Base-by-base conservation (phyloP, 2,888 invertebrate species). In the Spodoptera littoralis region DNA sequence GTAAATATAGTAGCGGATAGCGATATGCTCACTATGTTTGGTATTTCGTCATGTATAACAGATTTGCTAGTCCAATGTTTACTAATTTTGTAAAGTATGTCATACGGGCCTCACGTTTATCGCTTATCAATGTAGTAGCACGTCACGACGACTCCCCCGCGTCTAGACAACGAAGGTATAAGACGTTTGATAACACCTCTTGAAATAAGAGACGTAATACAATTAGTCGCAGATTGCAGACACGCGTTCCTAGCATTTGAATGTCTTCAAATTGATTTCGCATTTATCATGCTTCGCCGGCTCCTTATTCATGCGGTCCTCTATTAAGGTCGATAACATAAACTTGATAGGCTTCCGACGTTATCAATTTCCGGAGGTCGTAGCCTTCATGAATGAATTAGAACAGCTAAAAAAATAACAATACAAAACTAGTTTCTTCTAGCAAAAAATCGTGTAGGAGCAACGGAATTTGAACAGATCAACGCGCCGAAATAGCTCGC, bases 241-340 rank as follows among this genome's bases (percentile, higher is more conserved):
- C 27, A 43, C 49, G 49, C 64, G 54, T 49, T 48, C 4, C 43
- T 49, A 22, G 18, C 46, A 53, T 56, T 70, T 69, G 61, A 70
- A 57, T 60, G 68, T 76, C 73, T 83, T 79, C 68, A 44, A 24
- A 50, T 65, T 80, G 72, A 83, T 83, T 76, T 64, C 51, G 77
- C 80, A 83, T 75, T 87, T 84, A 79, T 84, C 67, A 80, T 66
- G 90, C 88, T 89, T 91, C 89, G 69, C 57, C 75, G 63, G 60
- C 61, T 83, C 59, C 70, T 72, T 80, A 67, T 66, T 58, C 64
- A 60, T 47, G 59, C 49, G 41, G 43, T 36, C 6, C 36, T 36
- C 27, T 4, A 48, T 70, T 74, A 75, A 84, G 83, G 84, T 85
- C 82, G 67, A 73, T 76, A 80, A 70, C 79, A 77, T 77, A 65